These are phyloP conservation scores for Saxicola maurus DNA, from an alignment of 2,797 vertebrate genomes.

Conservation along the genomic window DNA sequence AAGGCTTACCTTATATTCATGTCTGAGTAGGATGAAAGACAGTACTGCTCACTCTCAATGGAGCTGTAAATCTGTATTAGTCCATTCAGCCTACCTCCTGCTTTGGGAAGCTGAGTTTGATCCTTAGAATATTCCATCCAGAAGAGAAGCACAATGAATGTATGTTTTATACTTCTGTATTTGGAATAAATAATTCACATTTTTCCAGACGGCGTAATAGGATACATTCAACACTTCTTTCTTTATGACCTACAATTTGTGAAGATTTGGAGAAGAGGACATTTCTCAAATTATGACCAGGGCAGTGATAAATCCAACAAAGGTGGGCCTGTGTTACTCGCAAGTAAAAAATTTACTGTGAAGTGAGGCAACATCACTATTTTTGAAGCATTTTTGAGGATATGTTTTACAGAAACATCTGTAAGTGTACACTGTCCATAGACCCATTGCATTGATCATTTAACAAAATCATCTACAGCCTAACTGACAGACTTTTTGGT, in stretches of 20 bases:
- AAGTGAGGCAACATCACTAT: background rate
- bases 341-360: background rate
- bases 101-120: background rate
- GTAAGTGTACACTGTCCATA: background rate
- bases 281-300: background rate
- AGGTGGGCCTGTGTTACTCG: background rate
- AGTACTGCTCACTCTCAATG: background rate
- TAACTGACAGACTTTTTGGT: background rate
- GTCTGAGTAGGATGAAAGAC: background rate
- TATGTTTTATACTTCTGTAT: background rate
- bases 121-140: background rate
- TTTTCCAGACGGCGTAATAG: rapidly evolving
- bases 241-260: background rate
- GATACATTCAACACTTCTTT: background rate
- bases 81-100: background rate
- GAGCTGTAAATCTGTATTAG: background rate
- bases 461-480: background rate
- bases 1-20: background rate
- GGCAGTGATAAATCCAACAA: background rate
- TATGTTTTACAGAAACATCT: background rate
- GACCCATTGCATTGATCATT: background rate
- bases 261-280: background rate
- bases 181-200: background rate
- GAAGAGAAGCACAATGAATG: background rate
- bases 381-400: background rate